Evolutionary conservation across 1,140 invertebrate species (phyloP).

Genomic region (Kradibia gibbosae): DNA sequence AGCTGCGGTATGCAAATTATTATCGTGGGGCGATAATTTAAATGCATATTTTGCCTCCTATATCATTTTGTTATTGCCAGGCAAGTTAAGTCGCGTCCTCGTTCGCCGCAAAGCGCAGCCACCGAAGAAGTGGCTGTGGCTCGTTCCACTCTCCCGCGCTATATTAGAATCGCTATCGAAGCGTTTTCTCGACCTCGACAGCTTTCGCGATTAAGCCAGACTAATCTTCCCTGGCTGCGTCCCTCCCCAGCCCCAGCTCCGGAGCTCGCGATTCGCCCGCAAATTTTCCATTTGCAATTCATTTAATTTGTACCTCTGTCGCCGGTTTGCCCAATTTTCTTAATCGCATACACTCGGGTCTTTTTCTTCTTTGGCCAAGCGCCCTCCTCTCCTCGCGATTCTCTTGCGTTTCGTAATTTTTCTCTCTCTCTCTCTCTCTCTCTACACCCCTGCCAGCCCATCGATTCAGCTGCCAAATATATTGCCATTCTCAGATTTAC

Average conservation of each 20-base stretch:
- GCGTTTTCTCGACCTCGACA: slow-evolving; percentile 57
- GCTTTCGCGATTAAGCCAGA: slow-evolving; percentile 12
- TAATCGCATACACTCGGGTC: no score
- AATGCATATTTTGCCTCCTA: slow-evolving; percentile 74
- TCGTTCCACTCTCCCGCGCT: not conserved
- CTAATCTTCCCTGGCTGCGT: not conserved
- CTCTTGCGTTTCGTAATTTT: no score
- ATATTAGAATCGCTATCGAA: slow-evolving; percentile 66
- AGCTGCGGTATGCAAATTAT: slow-evolving; percentile 71
- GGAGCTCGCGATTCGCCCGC: no score
- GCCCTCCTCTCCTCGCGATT: no score
- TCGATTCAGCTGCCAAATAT: no score
- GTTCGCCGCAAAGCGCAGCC: slow-evolving; percentile 25
- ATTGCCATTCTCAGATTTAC: no score
- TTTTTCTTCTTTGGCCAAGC: no score
- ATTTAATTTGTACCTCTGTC: not conserved
- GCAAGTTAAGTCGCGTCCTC: slow-evolving; percentile 68
- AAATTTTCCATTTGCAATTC: not conserved
- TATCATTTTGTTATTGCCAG: slow-evolving; percentile 74
- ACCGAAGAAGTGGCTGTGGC: not conserved
- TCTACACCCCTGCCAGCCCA: no score
- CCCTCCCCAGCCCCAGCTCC: no score
- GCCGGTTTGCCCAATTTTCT: no score
- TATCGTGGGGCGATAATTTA: slow-evolving; percentile 74
- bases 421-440: no score